Evolutionary conservation across 2,888 invertebrate species (phyloP), one percentile per base, ranked within the genome.

Genomic region (Timema cristinae): DNA sequence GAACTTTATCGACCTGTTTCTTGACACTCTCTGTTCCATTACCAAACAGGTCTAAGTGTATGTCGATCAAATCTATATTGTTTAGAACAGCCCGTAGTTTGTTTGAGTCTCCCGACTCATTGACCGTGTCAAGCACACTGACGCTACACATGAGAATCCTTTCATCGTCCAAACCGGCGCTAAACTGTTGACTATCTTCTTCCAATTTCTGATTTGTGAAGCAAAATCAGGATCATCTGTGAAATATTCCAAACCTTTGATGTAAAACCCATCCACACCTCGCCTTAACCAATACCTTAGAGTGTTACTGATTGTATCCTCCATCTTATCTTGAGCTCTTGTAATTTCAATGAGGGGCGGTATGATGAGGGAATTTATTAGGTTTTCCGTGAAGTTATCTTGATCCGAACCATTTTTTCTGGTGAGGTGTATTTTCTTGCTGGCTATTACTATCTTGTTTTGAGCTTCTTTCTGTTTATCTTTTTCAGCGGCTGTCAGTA

Each of bases 261-360:
- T 83, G 80, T 95, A 94, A 81, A 97, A 94, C 0, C 97, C 97
- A 82, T 96, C 93, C 5, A 96, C 91, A 8, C 92, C 93, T 75
- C 88, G 85, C n/a, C 86, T 83, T 48, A 88, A 79, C 94, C 93
- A 94, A 78, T 86, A 87, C 48, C 83, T 80, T 15, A 93, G 81
- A 0, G 89, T 88, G 51, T 85, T 82, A 74, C 89, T 85, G 68
- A 92, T 85, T 10, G 66, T 67, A 54, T 75, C 67, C 11, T 70
- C 66, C 15, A 49, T 59, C 52, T 68, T 47, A 8, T 6, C 15
- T 5, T 70, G 66, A 10, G 47, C 50, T 15, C 50, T 13, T 47
- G 59, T 69, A 50, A 69, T 50, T 69, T 63, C 50, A n/a, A n/a
- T n/a, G 32, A 63, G 63, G 7, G 49, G 66, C 11, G 59, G 9